These are phyloP conservation scores for Hipposideros larvatus DNA, from an alignment of 2,797 vertebrate genomes.

Conservation along the genomic window DNA sequence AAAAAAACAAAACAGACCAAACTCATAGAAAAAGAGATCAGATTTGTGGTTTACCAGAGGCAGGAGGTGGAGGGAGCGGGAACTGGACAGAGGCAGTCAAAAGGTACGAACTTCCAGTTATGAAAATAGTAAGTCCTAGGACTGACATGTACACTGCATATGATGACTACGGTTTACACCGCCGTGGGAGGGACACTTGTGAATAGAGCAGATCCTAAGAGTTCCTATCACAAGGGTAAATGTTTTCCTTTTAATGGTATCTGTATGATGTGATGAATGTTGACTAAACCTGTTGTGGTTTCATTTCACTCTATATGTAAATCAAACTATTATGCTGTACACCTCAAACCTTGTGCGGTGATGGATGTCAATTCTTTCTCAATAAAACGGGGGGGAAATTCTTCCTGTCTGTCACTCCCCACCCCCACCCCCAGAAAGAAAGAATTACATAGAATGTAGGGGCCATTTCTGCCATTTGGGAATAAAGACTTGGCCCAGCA, in stretches of 20 bases:
- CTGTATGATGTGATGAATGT: background rate
- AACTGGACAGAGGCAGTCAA: background rate
- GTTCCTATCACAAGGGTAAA: background rate
- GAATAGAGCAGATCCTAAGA: background rate
- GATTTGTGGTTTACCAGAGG: background rate
- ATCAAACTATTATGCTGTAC: background rate
- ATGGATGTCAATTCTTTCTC: background rate
- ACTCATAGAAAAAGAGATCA: background rate
- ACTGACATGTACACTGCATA: too few relatives aligned
- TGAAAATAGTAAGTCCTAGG: background rate
- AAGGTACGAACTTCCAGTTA: background rate
- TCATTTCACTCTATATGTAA: background rate
- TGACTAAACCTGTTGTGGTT: background rate
- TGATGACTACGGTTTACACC: too few relatives aligned
- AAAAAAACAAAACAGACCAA: background rate
- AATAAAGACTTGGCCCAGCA: background rate
- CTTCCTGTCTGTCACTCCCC: background rate
- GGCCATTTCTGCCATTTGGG: background rate
- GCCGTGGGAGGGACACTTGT: background rate
- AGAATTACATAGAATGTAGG: background rate
- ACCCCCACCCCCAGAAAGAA: background rate
- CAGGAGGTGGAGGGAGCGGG: fast-evolving
- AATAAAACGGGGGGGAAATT: background rate
- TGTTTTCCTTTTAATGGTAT: background rate
- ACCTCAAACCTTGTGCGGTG: background rate